Conservation (phyloP, 2,113 vertebrate species). For the Grus americana region DNA sequence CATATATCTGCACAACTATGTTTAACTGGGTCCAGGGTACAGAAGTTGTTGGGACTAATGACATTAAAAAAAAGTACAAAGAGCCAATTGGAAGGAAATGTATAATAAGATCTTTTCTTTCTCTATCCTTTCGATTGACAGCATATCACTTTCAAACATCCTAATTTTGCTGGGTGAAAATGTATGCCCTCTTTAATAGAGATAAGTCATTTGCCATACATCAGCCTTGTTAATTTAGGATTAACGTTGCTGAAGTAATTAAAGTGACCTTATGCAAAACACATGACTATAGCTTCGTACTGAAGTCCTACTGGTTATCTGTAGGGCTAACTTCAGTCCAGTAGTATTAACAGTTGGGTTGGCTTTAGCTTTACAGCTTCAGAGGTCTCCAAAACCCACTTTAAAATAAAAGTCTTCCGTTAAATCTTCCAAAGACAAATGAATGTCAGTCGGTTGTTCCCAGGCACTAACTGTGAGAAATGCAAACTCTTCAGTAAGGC, state of each 20-base stretch:
- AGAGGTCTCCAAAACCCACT: conserved; percentile 19
- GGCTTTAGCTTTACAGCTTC: not conserved
- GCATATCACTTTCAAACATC: conserved; percentile 28
- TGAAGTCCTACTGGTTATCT: conserved; percentile 32
- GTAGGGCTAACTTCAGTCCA: not conserved
- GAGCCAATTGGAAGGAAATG: not conserved
- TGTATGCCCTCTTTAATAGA: not conserved
- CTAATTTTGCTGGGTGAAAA: conserved; percentile 18
- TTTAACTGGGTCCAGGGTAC: not conserved
- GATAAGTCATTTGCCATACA: conserved; percentile 10
- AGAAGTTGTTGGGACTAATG: not conserved
- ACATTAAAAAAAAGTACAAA: not conserved
- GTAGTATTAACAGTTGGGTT: not conserved
- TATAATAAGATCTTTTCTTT: not conserved
- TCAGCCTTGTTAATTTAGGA: conserved; percentile 58
- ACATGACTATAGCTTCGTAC: not conserved
- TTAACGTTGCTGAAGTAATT: conserved; percentile 58
- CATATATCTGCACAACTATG: not conserved
- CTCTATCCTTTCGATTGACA: not conserved
- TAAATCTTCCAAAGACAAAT: conserved; percentile 22
- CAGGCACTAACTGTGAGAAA: not conserved
- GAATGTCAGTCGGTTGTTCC: not conserved
- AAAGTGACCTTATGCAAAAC: conserved; percentile 50
- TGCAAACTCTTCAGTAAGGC: not conserved
- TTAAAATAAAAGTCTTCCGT: not conserved